Percentiles rank a stretch among this genome's conserved stretches.
Evolutionary conservation across 2,113 vertebrate species (phyloP).

Genomic region (Heptranchias perlo): DNA sequence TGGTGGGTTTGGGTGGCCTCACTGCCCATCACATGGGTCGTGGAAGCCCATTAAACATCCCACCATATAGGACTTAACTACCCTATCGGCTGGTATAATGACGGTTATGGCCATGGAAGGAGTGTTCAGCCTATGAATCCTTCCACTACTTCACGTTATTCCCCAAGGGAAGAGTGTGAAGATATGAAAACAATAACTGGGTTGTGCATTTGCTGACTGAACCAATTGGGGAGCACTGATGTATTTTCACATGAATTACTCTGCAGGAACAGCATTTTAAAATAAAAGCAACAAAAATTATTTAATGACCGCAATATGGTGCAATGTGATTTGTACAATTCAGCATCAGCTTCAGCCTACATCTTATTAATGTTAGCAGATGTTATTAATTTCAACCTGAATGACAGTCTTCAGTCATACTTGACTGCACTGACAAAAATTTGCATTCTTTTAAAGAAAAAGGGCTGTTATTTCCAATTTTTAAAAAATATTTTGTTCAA

Average conservation of each 20-base stretch:
- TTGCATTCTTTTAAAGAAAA: not conserved
- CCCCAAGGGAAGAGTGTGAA: not conserved
- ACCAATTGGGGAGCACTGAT: not conserved
- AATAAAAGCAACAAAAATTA: not conserved
- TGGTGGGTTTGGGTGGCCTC: too few relatives aligned
- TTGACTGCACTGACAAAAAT: not conserved
- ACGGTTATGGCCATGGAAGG: not conserved
- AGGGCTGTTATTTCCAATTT: not conserved
- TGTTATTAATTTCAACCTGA: not conserved
- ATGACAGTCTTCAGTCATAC: not conserved
- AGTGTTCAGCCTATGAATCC: not conserved
- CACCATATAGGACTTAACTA: not conserved
- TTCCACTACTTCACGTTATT: too few relatives aligned
- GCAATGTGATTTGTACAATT: not conserved
- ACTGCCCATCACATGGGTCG: not conserved
- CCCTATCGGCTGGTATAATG: not conserved
- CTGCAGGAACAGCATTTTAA: not conserved
- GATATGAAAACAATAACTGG: not conserved
- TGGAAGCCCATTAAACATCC: not conserved
- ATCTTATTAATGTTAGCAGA: not conserved
- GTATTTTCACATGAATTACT: not conserved
- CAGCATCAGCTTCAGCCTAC: not conserved
- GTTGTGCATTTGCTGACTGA: not conserved
- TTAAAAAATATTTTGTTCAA: constrained; percentile 1
- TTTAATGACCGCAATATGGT: not conserved